Percentiles rank a stretch among this genome's conserved stretches.
phyloP scores from a whole-genome alignment of 2,888 invertebrate species.

The Alsophila aescularia region DNA sequence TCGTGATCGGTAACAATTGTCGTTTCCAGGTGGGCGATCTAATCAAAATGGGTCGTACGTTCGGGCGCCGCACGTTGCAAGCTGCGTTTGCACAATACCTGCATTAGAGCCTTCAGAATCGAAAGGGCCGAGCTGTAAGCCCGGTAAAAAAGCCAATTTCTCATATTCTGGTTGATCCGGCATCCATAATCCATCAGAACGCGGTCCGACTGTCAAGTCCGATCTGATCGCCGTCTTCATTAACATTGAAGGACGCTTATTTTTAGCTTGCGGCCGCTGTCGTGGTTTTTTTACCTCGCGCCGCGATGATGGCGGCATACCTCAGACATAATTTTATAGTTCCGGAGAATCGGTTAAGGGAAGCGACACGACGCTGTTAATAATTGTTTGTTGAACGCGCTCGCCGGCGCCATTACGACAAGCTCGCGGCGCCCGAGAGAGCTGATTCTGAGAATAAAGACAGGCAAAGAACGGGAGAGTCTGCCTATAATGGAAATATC shows the following conservation, averaged over 20 bases:
- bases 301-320: slow-evolving; percentile 51
- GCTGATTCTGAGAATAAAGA: not conserved
- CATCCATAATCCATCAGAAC: slow-evolving; percentile 48
- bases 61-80: slow-evolving; percentile 44
- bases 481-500: slow-evolving; percentile 6
- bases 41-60: slow-evolving; percentile 69
- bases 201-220: slow-evolving; percentile 51
- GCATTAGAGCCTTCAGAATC: slow-evolving; percentile 33
- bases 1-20: slow-evolving; percentile 80
- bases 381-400: slow-evolving; percentile 64
- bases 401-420: slow-evolving; percentile 66
- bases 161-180: slow-evolving; percentile 3
- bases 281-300: slow-evolving; percentile 57
- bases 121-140: slow-evolving; percentile 23
- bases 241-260: slow-evolving; percentile 59
- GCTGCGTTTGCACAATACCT: slow-evolving; percentile 54
- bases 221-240: slow-evolving; percentile 63
- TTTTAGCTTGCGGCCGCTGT: slow-evolving; percentile 61
- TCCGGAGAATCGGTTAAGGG: slow-evolving; percentile 72
- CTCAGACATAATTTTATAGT: slow-evolving; percentile 71
- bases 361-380: slow-evolving; percentile 54
- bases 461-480: slow-evolving; percentile 1
- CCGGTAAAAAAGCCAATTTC: slow-evolving; percentile 8
- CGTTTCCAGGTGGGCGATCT: slow-evolving; percentile 63
- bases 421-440: slow-evolving; percentile 36